Percentiles rank a stretch among this genome's conserved stretches.
Evolutionary conservation across 2,888 invertebrate genomes (phyloP).

Genomic region (Onthophagus sagittarius): DNA sequence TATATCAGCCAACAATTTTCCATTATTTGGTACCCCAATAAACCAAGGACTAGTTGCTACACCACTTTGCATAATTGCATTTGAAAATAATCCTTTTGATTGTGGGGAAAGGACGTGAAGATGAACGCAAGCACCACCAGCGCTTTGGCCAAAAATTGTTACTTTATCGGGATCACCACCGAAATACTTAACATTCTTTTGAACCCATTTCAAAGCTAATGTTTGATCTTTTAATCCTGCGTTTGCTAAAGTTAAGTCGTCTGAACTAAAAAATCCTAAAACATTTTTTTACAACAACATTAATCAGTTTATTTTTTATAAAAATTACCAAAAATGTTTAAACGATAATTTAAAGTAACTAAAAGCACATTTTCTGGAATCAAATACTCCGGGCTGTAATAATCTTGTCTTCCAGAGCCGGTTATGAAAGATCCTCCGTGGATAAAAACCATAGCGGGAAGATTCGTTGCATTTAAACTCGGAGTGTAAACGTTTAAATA

Average conservation of each 20-base stretch:
- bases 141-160: conserved; percentile 18
- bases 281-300: too few relatives aligned
- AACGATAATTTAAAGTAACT: conserved; percentile 15
- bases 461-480: neutral
- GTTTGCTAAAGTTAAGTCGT: conserved; percentile 4
- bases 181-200: conserved; percentile 3
- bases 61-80: conserved; percentile 6
- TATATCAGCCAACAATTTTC: conserved; percentile 55
- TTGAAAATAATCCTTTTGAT: conserved; percentile 15
- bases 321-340: conserved; percentile 17
- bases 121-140: conserved; percentile 18
- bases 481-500: conserved; percentile 37
- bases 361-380: conserved; percentile 14
- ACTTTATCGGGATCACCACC: conserved; percentile 16
- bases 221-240: conserved; percentile 19
- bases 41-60: conserved; percentile 15
- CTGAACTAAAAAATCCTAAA: conserved; percentile 16
- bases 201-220: conserved; percentile 15
- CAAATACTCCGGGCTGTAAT: conserved; percentile 13
- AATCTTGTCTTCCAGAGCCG: conserved; percentile 11
- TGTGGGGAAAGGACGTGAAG: conserved; percentile 16
- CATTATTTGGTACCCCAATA: conserved; percentile 50
- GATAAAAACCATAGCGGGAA: conserved; percentile 19
- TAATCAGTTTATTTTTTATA: neutral
- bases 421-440: conserved; percentile 14